Evolutionary conservation across 2,888 invertebrate genomes (phyloP).

Genomic region (Antitype chi): DNA sequence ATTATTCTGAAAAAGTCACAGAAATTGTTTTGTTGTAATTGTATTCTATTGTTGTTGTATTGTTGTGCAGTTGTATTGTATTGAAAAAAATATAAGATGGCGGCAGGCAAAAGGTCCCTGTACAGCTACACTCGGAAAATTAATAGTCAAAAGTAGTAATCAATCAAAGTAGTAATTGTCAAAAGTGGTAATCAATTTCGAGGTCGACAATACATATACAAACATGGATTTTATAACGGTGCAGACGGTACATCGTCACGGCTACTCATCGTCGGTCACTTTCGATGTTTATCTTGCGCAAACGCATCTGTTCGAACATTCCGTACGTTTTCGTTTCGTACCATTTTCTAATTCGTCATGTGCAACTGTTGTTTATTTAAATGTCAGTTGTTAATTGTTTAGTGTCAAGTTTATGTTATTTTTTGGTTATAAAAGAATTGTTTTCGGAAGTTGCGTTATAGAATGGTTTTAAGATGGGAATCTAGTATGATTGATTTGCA

Average conservation of each 20-base stretch:
- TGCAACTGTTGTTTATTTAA: conserved; percentile 64
- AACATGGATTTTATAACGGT: conserved; percentile 54
- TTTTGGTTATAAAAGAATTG: not conserved
- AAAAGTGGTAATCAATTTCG: not conserved
- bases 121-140: not conserved
- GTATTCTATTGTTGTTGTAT: no score
- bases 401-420: conserved; percentile 47
- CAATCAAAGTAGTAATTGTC: not conserved
- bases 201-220: not conserved
- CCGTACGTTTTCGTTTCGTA: conserved; percentile 67
- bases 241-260: conserved; percentile 73
- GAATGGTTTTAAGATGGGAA: not conserved
- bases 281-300: conserved; percentile 80
- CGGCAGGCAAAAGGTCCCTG: not conserved
- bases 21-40: no score
- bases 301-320: conserved; percentile 75
- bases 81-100: no score
- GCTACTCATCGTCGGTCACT: conserved; percentile 77
- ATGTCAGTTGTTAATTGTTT: conserved; percentile 54
- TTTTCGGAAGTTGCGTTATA: not conserved
- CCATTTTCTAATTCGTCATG: conserved; percentile 67
- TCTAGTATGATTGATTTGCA: not conserved
- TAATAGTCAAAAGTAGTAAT: not conserved
- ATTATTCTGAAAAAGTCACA: no score
- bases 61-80: no score